Conservation (phyloP, 2,888 invertebrate species). For the Allygus modestus region DNA sequence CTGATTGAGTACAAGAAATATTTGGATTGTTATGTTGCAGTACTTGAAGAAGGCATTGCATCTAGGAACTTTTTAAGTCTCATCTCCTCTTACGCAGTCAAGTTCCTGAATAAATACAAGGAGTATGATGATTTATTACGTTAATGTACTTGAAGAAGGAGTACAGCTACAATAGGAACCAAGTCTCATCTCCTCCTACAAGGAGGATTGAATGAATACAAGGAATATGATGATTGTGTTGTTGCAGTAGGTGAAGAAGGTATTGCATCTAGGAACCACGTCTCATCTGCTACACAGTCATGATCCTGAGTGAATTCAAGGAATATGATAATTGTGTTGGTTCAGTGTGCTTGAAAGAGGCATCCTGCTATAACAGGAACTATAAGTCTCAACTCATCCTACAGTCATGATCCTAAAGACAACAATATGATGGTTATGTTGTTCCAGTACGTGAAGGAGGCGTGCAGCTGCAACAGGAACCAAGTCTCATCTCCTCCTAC, state of each 20-base stretch:
- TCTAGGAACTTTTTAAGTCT: too few relatives aligned
- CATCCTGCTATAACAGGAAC: too few relatives aligned
- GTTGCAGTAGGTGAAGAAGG: conserved; percentile 58
- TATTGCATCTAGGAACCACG: too few relatives aligned
- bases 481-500: conserved; percentile 50
- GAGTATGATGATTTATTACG: too few relatives aligned
- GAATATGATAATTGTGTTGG: conserved; percentile 33
- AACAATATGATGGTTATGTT: too few relatives aligned
- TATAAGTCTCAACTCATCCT: too few relatives aligned
- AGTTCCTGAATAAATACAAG: too few relatives aligned
- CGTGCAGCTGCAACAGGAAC: conserved; percentile 50
- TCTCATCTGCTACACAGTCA: conserved; percentile 40
- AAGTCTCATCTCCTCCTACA: conserved; percentile 50
- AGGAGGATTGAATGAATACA: conserved; percentile 50
- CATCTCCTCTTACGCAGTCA: too few relatives aligned
- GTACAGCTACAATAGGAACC: conserved; percentile 47
- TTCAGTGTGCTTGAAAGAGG: conserved; percentile 21
- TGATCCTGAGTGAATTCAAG: conserved; percentile 49
- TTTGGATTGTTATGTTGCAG: conserved; percentile 46
- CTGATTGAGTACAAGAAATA: conserved; percentile 48
- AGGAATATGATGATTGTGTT: conserved; percentile 45
- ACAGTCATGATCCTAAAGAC: too few relatives aligned
- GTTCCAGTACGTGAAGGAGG: conserved; percentile 53
- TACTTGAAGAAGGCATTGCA: conserved; percentile 34
- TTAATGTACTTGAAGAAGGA: conserved; percentile 52